Evolutionary conservation across 92 coral and sea anemone genomes (phyloP).

Genomic region (Desmophyllum pertusum): DNA sequence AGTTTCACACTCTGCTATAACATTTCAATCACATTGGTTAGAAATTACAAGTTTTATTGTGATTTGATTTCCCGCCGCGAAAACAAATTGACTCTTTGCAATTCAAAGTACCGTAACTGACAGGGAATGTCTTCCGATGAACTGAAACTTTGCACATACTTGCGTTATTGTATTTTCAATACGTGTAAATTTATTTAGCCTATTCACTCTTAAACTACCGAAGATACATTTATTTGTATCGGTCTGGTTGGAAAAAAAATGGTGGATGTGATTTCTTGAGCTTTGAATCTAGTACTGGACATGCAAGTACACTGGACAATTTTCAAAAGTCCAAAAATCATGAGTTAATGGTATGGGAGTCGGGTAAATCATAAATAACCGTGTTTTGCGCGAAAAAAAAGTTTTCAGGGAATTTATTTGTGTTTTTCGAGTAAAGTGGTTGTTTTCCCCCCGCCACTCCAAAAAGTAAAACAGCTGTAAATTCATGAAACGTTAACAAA

Average conservation of each 20-base stretch:
- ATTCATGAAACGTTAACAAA: too few relatives aligned
- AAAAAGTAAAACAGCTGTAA: too few relatives aligned
- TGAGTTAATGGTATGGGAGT: too few relatives aligned
- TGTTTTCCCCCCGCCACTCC: conserved; percentile 12
- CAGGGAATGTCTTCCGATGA: too few relatives aligned
- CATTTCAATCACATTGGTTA: neutral
- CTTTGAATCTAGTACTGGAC: too few relatives aligned
- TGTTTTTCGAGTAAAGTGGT: conserved; percentile 14
- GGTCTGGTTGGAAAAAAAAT: conserved; percentile 4
- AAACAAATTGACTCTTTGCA: too few relatives aligned
- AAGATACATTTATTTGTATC: neutral
- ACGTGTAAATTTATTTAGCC: neutral
- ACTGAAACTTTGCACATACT: neutral
- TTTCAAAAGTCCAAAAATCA: conserved; percentile 20
- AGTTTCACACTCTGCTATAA: neutral
- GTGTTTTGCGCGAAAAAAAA: conserved; percentile 8
- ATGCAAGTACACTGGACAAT: conserved; percentile 15
- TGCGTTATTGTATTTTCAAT: neutral
- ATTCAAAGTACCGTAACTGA: too few relatives aligned
- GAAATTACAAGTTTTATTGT: neutral
- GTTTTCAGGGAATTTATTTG: conserved; percentile 1
- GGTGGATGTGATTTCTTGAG: neutral
- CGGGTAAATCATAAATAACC: too few relatives aligned
- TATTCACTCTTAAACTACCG: neutral
- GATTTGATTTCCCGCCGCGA: neutral